Base-by-base conservation (phyloP, 2,888 invertebrate genomes). In the Lucinisca nassula region DNA sequence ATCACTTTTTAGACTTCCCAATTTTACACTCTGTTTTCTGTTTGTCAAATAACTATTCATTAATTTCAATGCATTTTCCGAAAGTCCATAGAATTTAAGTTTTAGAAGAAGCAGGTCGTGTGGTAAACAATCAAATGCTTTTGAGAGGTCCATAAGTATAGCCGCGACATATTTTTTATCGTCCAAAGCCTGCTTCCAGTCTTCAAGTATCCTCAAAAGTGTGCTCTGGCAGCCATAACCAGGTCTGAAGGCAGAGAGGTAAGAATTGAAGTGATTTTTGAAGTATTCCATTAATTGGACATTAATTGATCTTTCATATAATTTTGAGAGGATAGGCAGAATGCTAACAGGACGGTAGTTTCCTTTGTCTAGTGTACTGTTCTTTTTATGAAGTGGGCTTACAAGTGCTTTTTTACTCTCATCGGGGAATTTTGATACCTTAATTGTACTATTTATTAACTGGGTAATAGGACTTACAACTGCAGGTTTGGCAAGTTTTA, bases 261-360 rank as follows among this genome's bases (percentile, higher is more conserved):
- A 79, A 55, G 45, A 6, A 51, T n/a, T 51, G 30, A 61, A 61
- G 21, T 27, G 24, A 6, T 4, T 6, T 6, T 21, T 61, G 38
- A 83, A 83, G 58, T 76, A 80, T 2, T 51, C 30, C 21, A 45
- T 32, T 8, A 76, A 24, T 72, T 84, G 84, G 32, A 30, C 70
- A 37, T 70, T 40, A 40, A 80, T 30, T 1, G 81, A 24, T 40
- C 76, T 80, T 85, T 85, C 85, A 77, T 70, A 81, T 6, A 10
- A 73, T 81, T 72, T 85, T 58, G 73, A 85, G 21, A 61, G 55
- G 30, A 74, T 40, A 32, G 61, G 40, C 32, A 81, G 73, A n/a
- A 85, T 35, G 37, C 84, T 80, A 1, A 85, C 76, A 21, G 84
- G 84, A 24, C 84, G 49, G 27, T 77, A 85, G 38, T 80, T 85